Evolutionary conservation across 2,888 invertebrate genomes (phyloP).

Genomic region (Caenorhabditis virilis): DNA sequence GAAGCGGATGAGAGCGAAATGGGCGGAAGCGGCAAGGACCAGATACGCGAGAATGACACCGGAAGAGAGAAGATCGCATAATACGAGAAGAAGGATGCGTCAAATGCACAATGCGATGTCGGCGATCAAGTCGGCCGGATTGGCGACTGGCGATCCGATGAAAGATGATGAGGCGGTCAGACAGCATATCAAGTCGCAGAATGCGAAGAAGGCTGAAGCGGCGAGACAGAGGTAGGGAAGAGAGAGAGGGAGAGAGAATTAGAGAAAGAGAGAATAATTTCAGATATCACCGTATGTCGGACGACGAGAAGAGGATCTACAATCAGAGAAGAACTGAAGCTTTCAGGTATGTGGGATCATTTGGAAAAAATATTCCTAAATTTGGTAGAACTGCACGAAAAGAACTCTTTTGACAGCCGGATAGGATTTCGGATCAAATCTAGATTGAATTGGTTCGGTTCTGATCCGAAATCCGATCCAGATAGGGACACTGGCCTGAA

Average conservation of each 20-base stretch:
- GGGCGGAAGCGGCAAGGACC: constrained; percentile 67
- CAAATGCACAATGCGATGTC: constrained; percentile 60
- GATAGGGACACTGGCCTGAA: no score
- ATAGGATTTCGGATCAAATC: no score
- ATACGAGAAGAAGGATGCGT: constrained; percentile 61
- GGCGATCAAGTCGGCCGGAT: constrained; percentile 45
- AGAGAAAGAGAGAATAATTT: constrained; percentile 6
- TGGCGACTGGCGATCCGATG: constrained; percentile 47
- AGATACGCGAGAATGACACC: constrained; percentile 57
- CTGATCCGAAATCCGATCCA: no score
- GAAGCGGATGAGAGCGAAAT: constrained; percentile 66
- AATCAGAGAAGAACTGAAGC: constrained; percentile 66
- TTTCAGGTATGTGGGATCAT: constrained; percentile 48
- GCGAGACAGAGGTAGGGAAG: constrained; percentile 58
- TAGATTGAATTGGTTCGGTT: no score
- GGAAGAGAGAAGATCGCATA: constrained; percentile 63
- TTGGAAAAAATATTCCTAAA: no score
- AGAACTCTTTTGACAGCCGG: no score
- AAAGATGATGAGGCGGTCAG: constrained; percentile 62
- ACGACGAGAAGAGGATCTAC: constrained; percentile 65
- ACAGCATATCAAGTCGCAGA: constrained; percentile 61
- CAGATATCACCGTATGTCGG: constrained; percentile 55
- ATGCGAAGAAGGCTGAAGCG: constrained; percentile 67
- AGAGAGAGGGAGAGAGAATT: no score
- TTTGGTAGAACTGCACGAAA: no score